phyloP scores from a whole-genome alignment of 2,797 vertebrate genomes.

The Ctenopoma kingsleyae region DNA sequence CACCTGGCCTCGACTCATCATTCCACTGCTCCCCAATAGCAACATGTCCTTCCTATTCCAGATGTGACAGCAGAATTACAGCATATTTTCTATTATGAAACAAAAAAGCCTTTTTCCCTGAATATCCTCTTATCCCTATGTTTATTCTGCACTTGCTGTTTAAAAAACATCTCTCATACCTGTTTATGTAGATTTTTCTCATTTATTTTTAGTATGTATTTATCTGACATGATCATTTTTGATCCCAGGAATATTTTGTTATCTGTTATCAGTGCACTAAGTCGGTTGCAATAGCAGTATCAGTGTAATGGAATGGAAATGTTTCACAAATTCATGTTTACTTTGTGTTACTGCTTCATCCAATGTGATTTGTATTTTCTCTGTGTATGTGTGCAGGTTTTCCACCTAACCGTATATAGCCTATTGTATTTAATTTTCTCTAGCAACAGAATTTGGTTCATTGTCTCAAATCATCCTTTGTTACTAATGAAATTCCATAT shows the following conservation, averaged over 20 bases:
- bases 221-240: conserved; percentile 31
- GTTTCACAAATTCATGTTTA: conserved; percentile 32
- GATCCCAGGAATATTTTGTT: conserved; percentile 29
- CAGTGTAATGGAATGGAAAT: conserved; percentile 23
- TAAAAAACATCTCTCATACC: conserved; percentile 8
- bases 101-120: conserved; percentile 4
- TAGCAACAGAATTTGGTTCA: conserved; percentile 17
- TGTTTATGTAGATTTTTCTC: conserved; percentile 12
- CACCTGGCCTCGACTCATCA: conserved; percentile 58
- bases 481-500: background rate
- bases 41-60: conserved; percentile 45
- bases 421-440: conserved; percentile 12
- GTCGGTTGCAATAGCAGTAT: conserved; percentile 9
- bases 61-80: conserved; percentile 25
- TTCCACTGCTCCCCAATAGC: conserved; percentile 21
- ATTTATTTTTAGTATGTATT: conserved; percentile 39
- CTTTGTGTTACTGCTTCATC: conserved; percentile 12
- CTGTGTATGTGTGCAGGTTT: background rate
- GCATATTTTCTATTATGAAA: conserved; percentile 14
- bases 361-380: conserved; percentile 6
- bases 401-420: conserved; percentile 14
- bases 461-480: conserved; percentile 3
- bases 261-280: conserved; percentile 31
- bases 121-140: conserved; percentile 25
- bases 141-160: conserved; percentile 24